A percentile compares a stretch with the other conserved stretches of the same genome.
Evolutionary conservation across 2,888 invertebrate genomes (phyloP).

Genomic region (Drosophila meridionalis): DNA sequence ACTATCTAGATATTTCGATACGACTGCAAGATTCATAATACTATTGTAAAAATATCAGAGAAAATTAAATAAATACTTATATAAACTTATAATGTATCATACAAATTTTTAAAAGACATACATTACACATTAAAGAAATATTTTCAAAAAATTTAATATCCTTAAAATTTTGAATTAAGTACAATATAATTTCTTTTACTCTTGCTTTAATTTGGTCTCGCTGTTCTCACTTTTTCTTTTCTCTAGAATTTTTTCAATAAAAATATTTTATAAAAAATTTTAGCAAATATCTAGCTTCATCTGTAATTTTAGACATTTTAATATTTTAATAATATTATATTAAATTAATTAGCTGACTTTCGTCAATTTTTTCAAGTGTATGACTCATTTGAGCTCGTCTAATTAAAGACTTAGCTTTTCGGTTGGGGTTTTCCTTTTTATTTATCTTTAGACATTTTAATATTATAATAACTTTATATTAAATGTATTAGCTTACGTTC

Average conservation of each 20-base stretch:
- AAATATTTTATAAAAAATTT: neutral
- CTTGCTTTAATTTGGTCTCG: neutral
- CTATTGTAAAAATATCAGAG: too few relatives aligned
- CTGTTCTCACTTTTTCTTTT: neutral
- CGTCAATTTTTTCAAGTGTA: constrained; percentile 16
- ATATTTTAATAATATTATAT: neutral
- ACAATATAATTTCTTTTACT: neutral
- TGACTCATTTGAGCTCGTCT: constrained; percentile 16
- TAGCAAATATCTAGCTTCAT: neutral
- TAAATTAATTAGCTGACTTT: neutral
- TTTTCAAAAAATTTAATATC: neutral
- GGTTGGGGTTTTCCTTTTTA: constrained; percentile 1
- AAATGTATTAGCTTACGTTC: neutral
- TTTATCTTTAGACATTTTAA: neutral
- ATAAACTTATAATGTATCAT: too few relatives aligned
- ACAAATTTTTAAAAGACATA: too few relatives aligned
- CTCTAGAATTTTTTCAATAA: neutral
- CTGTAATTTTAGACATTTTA: neutral
- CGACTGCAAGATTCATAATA: too few relatives aligned
- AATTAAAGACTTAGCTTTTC: constrained; percentile 24
- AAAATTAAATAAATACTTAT: neutral
- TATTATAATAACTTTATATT: neutral
- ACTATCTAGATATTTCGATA: neutral
- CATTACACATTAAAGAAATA: too few relatives aligned
- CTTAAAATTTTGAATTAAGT: neutral